Base-by-base conservation (phyloP, 2,797 vertebrate genomes). In the Phrynocephalus forsythii region DNA sequence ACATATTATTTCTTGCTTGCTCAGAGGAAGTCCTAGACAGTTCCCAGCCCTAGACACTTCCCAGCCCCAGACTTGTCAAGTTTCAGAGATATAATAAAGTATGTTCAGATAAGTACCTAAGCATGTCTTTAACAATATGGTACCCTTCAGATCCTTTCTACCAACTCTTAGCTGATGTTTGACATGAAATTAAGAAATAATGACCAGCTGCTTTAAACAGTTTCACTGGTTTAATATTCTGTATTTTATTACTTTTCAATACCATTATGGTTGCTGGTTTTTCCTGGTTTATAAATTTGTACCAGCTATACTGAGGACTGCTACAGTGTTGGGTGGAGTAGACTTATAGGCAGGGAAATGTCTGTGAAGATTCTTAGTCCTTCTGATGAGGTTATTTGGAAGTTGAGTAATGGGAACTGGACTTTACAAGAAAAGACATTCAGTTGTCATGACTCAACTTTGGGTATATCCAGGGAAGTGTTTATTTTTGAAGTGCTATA, bases 191-290 rank as follows among this genome's bases (percentile, higher is more conserved):
- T 20, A 44, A 86, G 79, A 33, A 63, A 6, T 52, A 33, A 84
- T 72, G 30, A 52, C 20, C 10, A 67, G 9, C 13, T 22, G 16
- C 28, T 69, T 16, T 52, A 44, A 63, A 44, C 84, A 85, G 38
- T 63, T 68, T 85, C 63, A 78, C 20, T 28, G 78, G 60, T 78
- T 85, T 68, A 66, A 85, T 33, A 28, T 78, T 69, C 38, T 69
- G 1, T 68, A 78, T n/a, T 24, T 73, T 68, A 78, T 26, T 67
- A 50, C 28, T 85, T 38, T 30, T 33, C 18, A 77, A 85, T 77
- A 67, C 18, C n/a, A 67, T 52, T 68, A 28, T 52, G 44, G 68
- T 78, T 78, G 60, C 20, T 75, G 33, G 63, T 56, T 52, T 78
- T 84, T 79, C 60, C 11, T 78, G 44, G 18, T 85, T 44, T 24